Percentiles rank a stretch among this genome's conserved stretches.
These are phyloP conservation scores for Entomobrya multifasciata DNA, from an alignment of 2,888 invertebrate species.

Conservation along the genomic window DNA sequence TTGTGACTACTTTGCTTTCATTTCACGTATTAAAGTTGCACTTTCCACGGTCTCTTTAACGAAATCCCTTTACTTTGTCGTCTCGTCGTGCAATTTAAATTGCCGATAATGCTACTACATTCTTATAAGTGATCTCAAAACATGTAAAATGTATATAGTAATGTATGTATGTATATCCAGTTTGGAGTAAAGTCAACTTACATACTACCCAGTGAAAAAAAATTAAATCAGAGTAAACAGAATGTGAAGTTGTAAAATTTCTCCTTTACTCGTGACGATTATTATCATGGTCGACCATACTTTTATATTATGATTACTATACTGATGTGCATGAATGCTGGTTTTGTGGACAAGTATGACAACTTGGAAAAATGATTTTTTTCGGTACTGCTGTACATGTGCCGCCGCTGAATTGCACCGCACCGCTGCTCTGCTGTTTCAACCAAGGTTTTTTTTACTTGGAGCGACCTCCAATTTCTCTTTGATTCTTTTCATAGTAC, in stretches of 20 bases:
- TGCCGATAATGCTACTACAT: neutral
- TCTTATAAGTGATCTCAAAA: neutral
- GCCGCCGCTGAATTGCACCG: conserved; percentile 1
- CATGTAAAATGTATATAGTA: neutral
- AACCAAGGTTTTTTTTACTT: conserved; percentile 1
- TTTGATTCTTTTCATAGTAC: conserved; percentile 20
- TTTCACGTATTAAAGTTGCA: conserved; percentile 36
- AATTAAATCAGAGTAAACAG: too few species aligned
- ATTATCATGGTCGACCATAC: neutral
- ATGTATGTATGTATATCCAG: neutral
- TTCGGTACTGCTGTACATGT: neutral
- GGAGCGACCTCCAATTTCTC: neutral
- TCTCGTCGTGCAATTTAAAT: neutral
- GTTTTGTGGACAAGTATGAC: conserved; percentile 25
- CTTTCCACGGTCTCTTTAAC: neutral
- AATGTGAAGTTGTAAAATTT: neutral
- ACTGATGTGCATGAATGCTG: conserved; percentile 15
- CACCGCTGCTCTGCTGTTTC: neutral
- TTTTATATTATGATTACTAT: conserved; percentile 23
- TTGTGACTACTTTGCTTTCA: neutral
- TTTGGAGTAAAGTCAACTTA: too few species aligned
- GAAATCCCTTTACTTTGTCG: neutral
- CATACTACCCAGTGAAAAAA: neutral
- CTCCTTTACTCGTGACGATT: conserved; percentile 13
- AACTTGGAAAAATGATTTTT: conserved; percentile 10